Percentiles rank a stretch among this genome's conserved stretches.
Conservation (phyloP, 2,888 invertebrate genomes). For the Ochropacha duplaris region DNA sequence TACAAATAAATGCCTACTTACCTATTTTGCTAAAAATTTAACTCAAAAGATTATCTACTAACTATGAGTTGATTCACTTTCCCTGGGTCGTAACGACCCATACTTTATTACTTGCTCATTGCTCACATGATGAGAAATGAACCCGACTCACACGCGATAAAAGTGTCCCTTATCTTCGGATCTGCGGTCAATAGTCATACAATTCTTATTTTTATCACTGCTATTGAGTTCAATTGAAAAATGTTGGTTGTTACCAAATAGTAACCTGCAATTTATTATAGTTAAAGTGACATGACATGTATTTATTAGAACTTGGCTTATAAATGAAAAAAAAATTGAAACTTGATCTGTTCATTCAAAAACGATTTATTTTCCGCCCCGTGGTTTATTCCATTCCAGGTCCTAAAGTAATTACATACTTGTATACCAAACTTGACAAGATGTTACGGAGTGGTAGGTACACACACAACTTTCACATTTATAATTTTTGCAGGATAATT, state of each 20-base stretch:
- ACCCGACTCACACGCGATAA: slow-evolving; percentile 25
- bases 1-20: no score
- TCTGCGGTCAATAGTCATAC: slow-evolving; percentile 15
- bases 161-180: slow-evolving; percentile 31
- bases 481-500: no score
- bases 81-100: slow-evolving; percentile 22
- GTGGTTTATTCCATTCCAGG: no score
- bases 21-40: not conserved
- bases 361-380: no score
- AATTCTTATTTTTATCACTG: slow-evolving; percentile 14
- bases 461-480: no score
- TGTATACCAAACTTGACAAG: no score
- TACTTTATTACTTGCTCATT: slow-evolving; percentile 30
- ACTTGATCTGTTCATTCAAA: no score
- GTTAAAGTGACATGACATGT: not conserved
- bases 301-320: not conserved
- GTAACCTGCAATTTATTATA: not conserved
- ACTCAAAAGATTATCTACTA: slow-evolving; percentile 23
- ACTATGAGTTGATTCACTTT: slow-evolving; percentile 29
- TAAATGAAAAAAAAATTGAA: no score
- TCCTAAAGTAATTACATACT: no score
- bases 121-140: slow-evolving; percentile 25
- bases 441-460: no score
- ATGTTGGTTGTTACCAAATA: not conserved
- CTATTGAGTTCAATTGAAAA: not conserved